Evolutionary conservation across 2,888 invertebrate species (phyloP).

Genomic region (Acanthosepion lycidas): DNA sequence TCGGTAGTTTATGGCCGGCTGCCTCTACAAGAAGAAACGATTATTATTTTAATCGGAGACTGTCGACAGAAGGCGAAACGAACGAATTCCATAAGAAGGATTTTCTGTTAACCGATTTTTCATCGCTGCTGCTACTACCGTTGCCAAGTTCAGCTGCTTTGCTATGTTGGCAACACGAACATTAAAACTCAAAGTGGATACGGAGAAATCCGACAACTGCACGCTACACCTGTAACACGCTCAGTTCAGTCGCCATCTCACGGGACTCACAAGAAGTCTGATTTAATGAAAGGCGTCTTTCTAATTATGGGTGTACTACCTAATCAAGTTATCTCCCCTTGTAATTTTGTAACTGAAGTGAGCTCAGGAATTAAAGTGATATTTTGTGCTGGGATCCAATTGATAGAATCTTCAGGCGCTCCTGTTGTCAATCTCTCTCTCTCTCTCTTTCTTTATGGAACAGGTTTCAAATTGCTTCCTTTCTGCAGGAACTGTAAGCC

Average conservation of each 20-base stretch:
- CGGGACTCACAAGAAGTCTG: constrained; percentile 4
- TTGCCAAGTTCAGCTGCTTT: neutral
- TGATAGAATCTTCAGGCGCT: neutral
- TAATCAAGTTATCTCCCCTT: constrained; percentile 4
- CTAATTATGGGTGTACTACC: neutral
- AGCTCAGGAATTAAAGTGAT: neutral
- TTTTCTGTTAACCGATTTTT: no score
- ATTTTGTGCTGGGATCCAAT: constrained; percentile 33
- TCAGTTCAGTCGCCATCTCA: neutral
- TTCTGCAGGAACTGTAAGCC: neutral
- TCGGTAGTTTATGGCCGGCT: neutral
- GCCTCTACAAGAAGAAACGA: neutral
- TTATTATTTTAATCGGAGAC: neutral
- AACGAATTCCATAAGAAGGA: no score
- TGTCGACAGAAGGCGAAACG: neutral
- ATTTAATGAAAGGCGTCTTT: constrained; percentile 23
- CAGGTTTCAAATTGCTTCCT: neutral
- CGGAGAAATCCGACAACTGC: neutral
- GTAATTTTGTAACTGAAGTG: neutral
- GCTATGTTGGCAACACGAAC: neutral
- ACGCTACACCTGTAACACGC: neutral
- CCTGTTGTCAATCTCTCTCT: neutral
- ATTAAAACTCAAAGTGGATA: neutral
- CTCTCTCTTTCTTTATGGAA: neutral
- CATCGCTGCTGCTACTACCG: neutral